Percentiles rank a stretch among this genome's conserved stretches.
Conservation (phyloP, 2,888 invertebrate genomes). For the Bimastos eiseni region DNA sequence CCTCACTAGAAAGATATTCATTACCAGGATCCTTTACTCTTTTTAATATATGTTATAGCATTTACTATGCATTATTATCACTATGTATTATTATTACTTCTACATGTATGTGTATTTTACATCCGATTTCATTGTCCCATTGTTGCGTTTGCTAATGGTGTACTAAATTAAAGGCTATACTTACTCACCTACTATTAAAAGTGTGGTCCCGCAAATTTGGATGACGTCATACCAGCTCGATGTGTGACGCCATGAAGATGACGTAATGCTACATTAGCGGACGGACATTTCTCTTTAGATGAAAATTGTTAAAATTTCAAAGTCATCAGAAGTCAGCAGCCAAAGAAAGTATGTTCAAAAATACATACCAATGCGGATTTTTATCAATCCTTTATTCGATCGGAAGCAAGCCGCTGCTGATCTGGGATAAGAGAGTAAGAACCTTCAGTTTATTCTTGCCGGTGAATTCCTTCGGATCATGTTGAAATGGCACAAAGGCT, state of each 20-base stretch:
- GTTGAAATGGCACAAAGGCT: no score
- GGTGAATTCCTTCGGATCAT: not conserved
- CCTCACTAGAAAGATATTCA: no score
- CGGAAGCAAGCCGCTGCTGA: conserved; percentile 66
- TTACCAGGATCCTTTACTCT: no score
- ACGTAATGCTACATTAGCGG: not conserved
- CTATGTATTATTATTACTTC: no score
- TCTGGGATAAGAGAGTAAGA: conserved; percentile 66
- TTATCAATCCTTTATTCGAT: conserved; percentile 66
- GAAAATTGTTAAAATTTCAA: not conserved
- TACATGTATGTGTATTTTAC: no score
- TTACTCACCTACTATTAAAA: no score
- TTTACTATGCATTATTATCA: no score
- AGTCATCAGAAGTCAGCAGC: conserved; percentile 16
- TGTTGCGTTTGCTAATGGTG: no score
- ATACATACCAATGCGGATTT: conserved; percentile 67
- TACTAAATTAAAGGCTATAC: no score
- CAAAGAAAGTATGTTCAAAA: conserved; percentile 63
- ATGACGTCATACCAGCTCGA: not conserved
- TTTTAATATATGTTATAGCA: no score
- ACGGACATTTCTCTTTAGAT: not conserved
- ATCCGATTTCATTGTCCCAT: no score
- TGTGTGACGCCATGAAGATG: not conserved
- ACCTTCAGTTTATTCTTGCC: not conserved
- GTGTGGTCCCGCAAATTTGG: not conserved